phyloP scores from a whole-genome alignment of 2,888 invertebrate genomes.

The Deilephila porcellus region DNA sequence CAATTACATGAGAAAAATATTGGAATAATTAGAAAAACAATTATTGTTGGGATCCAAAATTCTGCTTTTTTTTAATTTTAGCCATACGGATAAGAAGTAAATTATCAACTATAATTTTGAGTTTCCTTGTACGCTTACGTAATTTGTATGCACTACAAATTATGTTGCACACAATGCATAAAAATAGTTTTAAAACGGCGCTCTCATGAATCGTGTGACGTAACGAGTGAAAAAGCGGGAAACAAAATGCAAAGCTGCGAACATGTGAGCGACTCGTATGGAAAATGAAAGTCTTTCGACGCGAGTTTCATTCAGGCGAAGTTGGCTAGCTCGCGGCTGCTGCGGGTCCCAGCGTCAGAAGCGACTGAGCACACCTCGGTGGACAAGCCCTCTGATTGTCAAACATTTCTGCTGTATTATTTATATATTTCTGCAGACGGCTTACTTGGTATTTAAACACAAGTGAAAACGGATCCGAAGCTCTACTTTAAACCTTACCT shows the following conservation, averaged over 20 bases:
- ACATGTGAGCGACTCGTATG: constrained; percentile 80
- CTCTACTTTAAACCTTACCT: too few species aligned
- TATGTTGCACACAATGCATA: constrained; percentile 35
- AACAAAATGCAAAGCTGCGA: constrained; percentile 80
- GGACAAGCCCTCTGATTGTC: background rate
- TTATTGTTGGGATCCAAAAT: too few species aligned
- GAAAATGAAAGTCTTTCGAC: constrained; percentile 82
- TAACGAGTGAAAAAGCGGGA: constrained; percentile 78
- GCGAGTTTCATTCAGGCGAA: constrained; percentile 80
- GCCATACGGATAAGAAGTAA: background rate
- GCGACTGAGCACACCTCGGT: background rate
- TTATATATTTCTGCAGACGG: too few species aligned
- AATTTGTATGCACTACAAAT: constrained; percentile 5
- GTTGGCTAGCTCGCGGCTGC: constrained; percentile 71
- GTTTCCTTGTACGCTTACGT: background rate
- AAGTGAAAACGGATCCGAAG: too few species aligned
- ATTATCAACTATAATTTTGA: background rate
- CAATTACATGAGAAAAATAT: too few species aligned
- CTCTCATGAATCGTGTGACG: constrained; percentile 71
- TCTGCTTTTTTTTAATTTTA: too few species aligned
- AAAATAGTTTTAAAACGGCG: constrained; percentile 49
- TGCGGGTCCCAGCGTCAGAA: constrained; percentile 11
- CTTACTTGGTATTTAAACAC: too few species aligned
- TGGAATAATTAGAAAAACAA: too few species aligned
- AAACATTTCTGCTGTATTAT: background rate